These are phyloP conservation scores for Lasaia peninsularis DNA, from an alignment of 1,140 invertebrate genomes.

Conservation along the genomic window DNA sequence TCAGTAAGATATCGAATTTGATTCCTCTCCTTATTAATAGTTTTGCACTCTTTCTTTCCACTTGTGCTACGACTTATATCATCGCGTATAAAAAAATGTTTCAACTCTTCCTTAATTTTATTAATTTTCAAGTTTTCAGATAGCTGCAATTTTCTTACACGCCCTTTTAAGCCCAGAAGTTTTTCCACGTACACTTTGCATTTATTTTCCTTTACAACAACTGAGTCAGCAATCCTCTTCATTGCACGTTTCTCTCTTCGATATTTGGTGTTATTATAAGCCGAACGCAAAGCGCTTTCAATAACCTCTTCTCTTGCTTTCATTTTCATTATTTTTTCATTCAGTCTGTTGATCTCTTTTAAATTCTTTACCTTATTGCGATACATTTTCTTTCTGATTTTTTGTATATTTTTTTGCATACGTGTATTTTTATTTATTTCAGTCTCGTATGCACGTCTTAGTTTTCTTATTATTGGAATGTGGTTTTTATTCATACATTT, in stretches of 20 bases:
- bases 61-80: background rate
- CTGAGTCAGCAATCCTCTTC: background rate
- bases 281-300: background rate
- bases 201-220: background rate
- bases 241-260: background rate
- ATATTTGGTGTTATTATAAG: background rate
- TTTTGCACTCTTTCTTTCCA: background rate
- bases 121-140: background rate
- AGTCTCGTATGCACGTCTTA: too few species aligned
- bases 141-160: background rate
- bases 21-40: background rate
- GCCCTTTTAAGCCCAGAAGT: background rate
- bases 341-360: too few species aligned
- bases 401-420: too few species aligned
- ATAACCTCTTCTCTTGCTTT: background rate
- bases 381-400: too few species aligned
- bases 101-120: background rate
- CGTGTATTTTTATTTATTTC: too few species aligned
- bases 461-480: too few species aligned
- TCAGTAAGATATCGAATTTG: background rate
- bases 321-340: background rate
- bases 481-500: too few species aligned
- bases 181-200: background rate
- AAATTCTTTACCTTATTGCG: too few species aligned
- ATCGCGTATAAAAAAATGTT: background rate